Evolutionary conservation across 2,888 invertebrate species (phyloP), one percentile per base, ranked within the genome.

Genomic region (Chrysolina oricalcia): DNA sequence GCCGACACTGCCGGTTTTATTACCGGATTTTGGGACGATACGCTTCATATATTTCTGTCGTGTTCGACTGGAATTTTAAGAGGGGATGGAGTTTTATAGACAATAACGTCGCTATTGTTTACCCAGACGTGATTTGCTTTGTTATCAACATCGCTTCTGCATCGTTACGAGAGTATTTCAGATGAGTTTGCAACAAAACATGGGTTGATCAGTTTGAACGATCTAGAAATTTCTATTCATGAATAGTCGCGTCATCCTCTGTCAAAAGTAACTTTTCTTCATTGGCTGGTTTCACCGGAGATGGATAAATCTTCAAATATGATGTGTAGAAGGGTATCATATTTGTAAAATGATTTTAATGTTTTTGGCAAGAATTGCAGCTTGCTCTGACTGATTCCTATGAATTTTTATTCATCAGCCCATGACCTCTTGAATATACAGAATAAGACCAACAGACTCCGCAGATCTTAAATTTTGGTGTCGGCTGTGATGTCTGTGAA

Each of bases 41-140:
- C 72, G 68, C 72, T 73, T 67, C 67, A 67, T 73, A 73, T 73
- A 73, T 73, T 73, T 73, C 67, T 59, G 66, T 73, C 66, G 66
- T 59, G 46, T 72, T 72, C 56, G 48, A 53, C 72, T 67, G 72
- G 13, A 73, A 73, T 59, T 73, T 62, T 15, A 48, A 59, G 56
- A 46, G 35, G 50, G 23, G 27, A 56, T 17, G 68, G 72, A 56
- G 40, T 40, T 68, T 68, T 68, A 68, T 53, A 40, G 53, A 68
- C 53, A 53, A 68, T 68, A 68, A 68, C 53, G 15, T 40, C 68
- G 13, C 40, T 43, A 68, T 68, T 68, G 56, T 68, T 68, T 41
- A 41, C 17, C 40, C 68, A 21, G n/a, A 15, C 56, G 68, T 53
- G 53, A 56, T 48, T 53, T 53, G 68, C 53, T 68, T 53, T 68